Evolutionary conservation across 2,797 vertebrate genomes (phyloP).

Genomic region (Anas capensis): DNA sequence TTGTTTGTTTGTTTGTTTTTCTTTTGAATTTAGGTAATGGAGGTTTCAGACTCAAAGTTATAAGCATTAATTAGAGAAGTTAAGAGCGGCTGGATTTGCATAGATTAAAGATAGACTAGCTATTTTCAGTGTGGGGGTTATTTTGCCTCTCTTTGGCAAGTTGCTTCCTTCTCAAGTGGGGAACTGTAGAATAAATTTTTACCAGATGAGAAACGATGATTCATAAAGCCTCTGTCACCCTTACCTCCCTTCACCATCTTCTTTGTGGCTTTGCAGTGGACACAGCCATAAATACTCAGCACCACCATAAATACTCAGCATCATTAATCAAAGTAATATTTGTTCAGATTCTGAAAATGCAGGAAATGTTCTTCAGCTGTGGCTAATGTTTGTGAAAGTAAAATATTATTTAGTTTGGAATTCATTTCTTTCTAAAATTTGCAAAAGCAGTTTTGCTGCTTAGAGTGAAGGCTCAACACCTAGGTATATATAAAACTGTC

Average conservation of each 20-base stretch:
- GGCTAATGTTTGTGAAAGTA: background rate
- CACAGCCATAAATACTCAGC: background rate
- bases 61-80: background rate
- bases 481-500: background rate
- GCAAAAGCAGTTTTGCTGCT: background rate
- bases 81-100: background rate
- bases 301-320: background rate
- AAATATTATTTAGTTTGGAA: background rate
- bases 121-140: background rate
- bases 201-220: fast-evolving
- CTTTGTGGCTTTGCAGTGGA: background rate
- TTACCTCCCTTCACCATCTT: background rate
- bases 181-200: background rate
- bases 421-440: background rate
- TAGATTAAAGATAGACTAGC: background rate
- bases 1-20: background rate
- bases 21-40: background rate
- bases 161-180: background rate
- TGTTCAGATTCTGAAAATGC: conserved; percentile 12
- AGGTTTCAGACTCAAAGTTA: background rate
- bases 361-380: background rate
- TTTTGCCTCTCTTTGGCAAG: background rate
- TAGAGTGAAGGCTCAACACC: background rate
- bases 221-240: background rate
- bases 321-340: background rate